Evolutionary conservation across 2,888 invertebrate species (phyloP), one percentile per base, ranked within the genome.

Genomic region (Rhimphoctona megacephalus): DNA sequence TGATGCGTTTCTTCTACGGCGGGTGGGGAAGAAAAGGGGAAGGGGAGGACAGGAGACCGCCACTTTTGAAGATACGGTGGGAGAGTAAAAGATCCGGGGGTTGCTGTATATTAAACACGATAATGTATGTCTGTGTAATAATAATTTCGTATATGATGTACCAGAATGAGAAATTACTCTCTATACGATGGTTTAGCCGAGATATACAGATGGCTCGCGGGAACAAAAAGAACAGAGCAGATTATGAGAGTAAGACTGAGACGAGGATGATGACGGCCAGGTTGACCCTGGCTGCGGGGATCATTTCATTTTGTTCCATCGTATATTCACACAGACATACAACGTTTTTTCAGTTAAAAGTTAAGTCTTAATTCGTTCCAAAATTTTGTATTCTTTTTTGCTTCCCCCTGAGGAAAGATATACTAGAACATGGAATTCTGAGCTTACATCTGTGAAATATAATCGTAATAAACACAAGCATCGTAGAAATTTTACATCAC

Each of bases 1-100:
- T 30, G 61, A 61, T 91, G 92, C 87, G 69, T 90, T 89, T 89
- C 91, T 89, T 86, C 86, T 84, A 81, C 88, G 70, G 67, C 25
- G 52, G 54, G 36, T 79, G 82, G 89, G 87, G 72, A 46, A 81
- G 46, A 73, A 85, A 72, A 74, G 88, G 79, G 88, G 88, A 83
- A 33, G 57, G 17, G 74, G 77, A 85, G 49, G 64, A 39, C 25
- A 70, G 72, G 61, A 80, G 43, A 72, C 43, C 54, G 36, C 66
- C 2, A 57, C 69, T 36, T 52, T 57, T 43, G 39, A 52, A 66
- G 39, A 46, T 25, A 25, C 54, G 79, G 85, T 81, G 87, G 87
- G 87, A 72, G 83, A 85, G 83, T 54, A 46, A 64, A 81, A 73
- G 73, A 84, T 83, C 83, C 72, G 83, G 86, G 86, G 86, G 78